A percentile compares a stretch with the other conserved stretches of the same genome.
Evolutionary conservation across 2,888 invertebrate genomes (phyloP).

Genomic region (Sussaba pulchella): DNA sequence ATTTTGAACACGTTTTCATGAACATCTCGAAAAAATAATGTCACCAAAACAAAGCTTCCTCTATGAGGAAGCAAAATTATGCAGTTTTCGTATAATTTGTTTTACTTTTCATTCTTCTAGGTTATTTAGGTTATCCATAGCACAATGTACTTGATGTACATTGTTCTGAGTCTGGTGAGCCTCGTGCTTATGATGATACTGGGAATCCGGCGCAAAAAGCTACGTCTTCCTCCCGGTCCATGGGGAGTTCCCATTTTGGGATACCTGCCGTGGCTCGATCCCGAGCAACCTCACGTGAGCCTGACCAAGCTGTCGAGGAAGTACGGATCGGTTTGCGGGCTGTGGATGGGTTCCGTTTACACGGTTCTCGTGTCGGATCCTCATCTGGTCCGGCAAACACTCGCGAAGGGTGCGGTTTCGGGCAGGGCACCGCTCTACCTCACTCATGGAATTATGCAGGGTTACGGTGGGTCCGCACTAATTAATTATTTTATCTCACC

Average conservation of each 20-base stretch:
- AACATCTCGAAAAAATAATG: too few relatives aligned
- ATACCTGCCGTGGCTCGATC: conserved; percentile 90
- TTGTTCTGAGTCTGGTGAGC: conserved; percentile 21
- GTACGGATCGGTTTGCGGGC: conserved; percentile 91
- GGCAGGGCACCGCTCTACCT: conserved; percentile 93
- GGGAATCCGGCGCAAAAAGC: conserved; percentile 76
- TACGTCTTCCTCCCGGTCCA: conserved; percentile 91
- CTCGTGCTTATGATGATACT: conserved; percentile 30
- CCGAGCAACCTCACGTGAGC: conserved; percentile 89
- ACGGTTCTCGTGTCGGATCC: conserved; percentile 92
- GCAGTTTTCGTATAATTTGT: background rate
- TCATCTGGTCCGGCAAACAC: conserved; percentile 89
- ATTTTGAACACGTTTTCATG: too few relatives aligned
- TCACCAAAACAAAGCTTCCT: too few relatives aligned
- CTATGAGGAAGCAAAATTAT: too few relatives aligned
- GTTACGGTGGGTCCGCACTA: conserved; percentile 92
- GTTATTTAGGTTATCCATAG: conserved; percentile 15
- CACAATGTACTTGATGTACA: conserved; percentile 34
- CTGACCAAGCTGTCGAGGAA: conserved; percentile 88
- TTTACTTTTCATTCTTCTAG: conserved; percentile 2
- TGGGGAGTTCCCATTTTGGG: conserved; percentile 92
- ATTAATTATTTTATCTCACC: conserved; percentile 15
- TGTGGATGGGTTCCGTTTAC: conserved; percentile 91
- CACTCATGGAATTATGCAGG: conserved; percentile 95
- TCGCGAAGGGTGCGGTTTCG: conserved; percentile 90